Conservation (phyloP, 2,113 vertebrate species). For the Monopterus albus region DNA sequence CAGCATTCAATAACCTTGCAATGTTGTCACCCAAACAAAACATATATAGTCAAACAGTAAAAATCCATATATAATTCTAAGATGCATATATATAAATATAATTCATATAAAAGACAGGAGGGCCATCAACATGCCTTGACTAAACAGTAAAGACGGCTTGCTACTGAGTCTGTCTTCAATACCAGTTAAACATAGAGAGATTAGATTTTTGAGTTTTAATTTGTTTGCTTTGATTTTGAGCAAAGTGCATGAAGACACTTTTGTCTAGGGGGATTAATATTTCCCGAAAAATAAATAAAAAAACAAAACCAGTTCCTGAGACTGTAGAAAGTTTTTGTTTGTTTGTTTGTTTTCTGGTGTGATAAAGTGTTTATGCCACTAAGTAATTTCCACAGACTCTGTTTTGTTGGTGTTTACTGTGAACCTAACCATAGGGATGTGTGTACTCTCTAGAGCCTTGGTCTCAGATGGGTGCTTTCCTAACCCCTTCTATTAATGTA, state of each 20-base stretch:
- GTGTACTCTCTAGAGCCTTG: neutral
- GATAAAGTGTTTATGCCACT: neutral
- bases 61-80: no score
- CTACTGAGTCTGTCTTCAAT: conserved; percentile 1
- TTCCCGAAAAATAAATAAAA: neutral
- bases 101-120: neutral
- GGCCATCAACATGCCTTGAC: neutral
- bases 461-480: neutral
- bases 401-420: conserved; percentile 2
- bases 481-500: neutral
- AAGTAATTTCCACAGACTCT: neutral
- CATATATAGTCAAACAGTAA: no score
- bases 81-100: no score
- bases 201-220: conserved; percentile 10
- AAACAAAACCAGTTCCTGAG: neutral
- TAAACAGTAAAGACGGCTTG: conserved; percentile 34
- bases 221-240: conserved; percentile 9
- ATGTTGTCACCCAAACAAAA: no score
- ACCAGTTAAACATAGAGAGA: conserved; percentile 15
- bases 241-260: neutral
- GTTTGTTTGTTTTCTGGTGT: neutral
- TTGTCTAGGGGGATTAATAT: neutral
- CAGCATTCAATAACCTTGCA: no score
- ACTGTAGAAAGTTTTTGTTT: no score
- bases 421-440: conserved; percentile 1